Percentiles rank a stretch among this genome's conserved stretches.
Evolutionary conservation across 2,888 invertebrate species (phyloP).

Genomic region (Sialis fuliginosa): DNA sequence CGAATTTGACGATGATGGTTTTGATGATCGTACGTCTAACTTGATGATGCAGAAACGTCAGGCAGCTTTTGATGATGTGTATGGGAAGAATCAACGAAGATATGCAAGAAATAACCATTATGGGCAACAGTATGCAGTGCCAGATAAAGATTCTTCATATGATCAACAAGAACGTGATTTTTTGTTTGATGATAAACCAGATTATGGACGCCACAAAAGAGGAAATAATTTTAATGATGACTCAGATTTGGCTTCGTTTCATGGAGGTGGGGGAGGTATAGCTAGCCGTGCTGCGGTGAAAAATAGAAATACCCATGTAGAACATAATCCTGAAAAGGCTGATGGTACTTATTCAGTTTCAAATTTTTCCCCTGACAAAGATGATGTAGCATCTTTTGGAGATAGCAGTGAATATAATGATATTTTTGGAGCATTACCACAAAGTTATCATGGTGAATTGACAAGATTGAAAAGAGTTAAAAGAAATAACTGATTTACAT

Average conservation of each 20-base stretch:
- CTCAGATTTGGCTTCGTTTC: constrained; percentile 11
- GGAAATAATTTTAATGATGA: constrained; percentile 9
- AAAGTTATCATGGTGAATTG: constrained; percentile 23
- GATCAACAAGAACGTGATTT: constrained; percentile 7
- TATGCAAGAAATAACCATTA: neutral
- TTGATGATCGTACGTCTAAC: constrained; percentile 27
- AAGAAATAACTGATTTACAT: constrained; percentile 8
- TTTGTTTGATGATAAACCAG: constrained; percentile 7
- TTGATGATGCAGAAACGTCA: constrained; percentile 17
- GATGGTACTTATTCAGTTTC: neutral
- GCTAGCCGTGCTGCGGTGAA: constrained; percentile 15
- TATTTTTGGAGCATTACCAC: constrained; percentile 24
- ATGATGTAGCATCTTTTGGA: neutral
- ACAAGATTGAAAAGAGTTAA: constrained; percentile 24
- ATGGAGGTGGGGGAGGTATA: constrained; percentile 14
- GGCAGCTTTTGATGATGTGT: constrained; percentile 12
- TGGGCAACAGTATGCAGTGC: neutral
- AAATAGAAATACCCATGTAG: constrained; percentile 10
- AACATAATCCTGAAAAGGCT: neutral
- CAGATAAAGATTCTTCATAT: constrained; percentile 8
- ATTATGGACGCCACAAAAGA: constrained; percentile 12
- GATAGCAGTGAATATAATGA: constrained; percentile 16
- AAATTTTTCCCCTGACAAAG: too few species aligned
- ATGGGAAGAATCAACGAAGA: neutral
- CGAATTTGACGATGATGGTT: constrained; percentile 31